These are phyloP conservation scores for Dromius quadrimaculatus DNA, from an alignment of 2,888 invertebrate species.

Conservation along the genomic window DNA sequence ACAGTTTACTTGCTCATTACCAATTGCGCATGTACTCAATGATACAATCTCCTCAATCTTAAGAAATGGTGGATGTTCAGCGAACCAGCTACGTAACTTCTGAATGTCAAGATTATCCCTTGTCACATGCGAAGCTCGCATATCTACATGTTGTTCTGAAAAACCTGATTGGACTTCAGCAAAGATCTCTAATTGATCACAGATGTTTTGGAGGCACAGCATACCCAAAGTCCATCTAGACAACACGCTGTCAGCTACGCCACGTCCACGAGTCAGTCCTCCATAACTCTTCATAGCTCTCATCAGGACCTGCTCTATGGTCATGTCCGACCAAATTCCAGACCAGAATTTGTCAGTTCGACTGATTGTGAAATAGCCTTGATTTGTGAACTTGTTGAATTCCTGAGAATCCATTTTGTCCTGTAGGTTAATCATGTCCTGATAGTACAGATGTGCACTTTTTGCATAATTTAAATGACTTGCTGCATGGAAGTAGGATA, in stretches of 20 bases:
- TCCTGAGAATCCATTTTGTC: conserved; percentile 55
- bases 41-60: conserved; percentile 40
- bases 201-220: too few species aligned
- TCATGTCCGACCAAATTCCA: conserved; percentile 58
- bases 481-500: conserved; percentile 62
- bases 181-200: too few species aligned
- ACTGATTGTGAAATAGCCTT: conserved; percentile 30
- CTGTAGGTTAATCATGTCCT: conserved; percentile 60
- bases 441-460: conserved; percentile 61
- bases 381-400: conserved; percentile 55
- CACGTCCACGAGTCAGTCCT: conserved; percentile 56
- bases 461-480: conserved; percentile 62
- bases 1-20: conserved; percentile 42
- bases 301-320: conserved; percentile 60
- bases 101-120: neutral
- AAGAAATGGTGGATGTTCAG: too few species aligned
- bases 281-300: too few species aligned
- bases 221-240: conserved; percentile 55
- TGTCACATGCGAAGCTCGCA: neutral
- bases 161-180: too few species aligned
- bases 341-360: conserved; percentile 55
- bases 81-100: too few species aligned
- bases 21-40: conserved; percentile 34
- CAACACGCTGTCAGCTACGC: conserved; percentile 55
- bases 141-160: too few species aligned